These are phyloP conservation scores for Pterostichus niger DNA, from an alignment of 2,888 invertebrate species.

Conservation along the genomic window DNA sequence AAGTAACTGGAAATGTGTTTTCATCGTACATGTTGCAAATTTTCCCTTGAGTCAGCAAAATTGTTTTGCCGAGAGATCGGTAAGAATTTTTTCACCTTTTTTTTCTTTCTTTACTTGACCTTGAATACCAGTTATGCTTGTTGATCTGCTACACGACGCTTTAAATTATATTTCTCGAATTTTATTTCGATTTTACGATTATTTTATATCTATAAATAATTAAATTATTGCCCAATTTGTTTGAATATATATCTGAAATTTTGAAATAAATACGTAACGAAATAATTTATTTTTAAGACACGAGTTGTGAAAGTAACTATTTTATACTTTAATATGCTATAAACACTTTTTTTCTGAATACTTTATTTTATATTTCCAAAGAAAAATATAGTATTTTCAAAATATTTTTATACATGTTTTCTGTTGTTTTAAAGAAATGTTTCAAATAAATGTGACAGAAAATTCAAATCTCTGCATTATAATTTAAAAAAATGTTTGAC, in stretches of 20 bases:
- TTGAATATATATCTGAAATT: constrained; percentile 19
- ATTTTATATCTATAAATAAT: constrained; percentile 39
- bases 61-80: constrained; percentile 48
- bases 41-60: constrained; percentile 58
- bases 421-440: no score
- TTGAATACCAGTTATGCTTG: constrained; percentile 49
- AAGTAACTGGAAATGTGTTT: constrained; percentile 30
- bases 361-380: no score
- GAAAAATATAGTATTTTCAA: no score
- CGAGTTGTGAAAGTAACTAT: background rate
- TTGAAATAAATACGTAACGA: background rate
- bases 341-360: background rate
- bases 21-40: constrained; percentile 29
- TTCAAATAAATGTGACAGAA: no score
- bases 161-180: constrained; percentile 51
- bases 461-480: no score
- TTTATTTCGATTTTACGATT: constrained; percentile 42
- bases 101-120: constrained; percentile 43
- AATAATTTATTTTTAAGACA: no score
- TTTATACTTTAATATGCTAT: constrained; percentile 10
- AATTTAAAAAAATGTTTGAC: no score
- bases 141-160: constrained; percentile 40
- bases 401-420: no score
- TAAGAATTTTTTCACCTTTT: constrained; percentile 19
- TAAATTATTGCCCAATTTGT: constrained; percentile 39